These are phyloP conservation scores for Ormyrus thymus DNA, from an alignment of 2,888 invertebrate genomes.

Conservation along the genomic window DNA sequence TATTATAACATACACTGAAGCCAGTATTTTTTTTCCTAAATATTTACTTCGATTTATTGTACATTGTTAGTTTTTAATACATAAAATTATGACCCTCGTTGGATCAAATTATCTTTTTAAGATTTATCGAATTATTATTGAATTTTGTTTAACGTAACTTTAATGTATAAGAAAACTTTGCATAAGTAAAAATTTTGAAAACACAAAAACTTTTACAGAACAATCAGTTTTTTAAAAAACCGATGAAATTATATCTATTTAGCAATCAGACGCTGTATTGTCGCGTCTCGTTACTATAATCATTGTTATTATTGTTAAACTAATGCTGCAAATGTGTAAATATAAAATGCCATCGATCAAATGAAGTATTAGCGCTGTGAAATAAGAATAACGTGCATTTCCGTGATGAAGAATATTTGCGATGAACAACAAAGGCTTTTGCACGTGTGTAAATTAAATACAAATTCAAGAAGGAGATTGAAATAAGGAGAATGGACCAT, in stretches of 20 bases:
- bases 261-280: background rate
- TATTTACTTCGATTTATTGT: no score
- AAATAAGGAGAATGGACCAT: conserved; percentile 11
- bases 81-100: no score
- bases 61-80: no score
- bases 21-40: no score
- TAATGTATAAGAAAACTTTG: background rate
- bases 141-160: conserved; percentile 1
- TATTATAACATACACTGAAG: no score
- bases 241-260: background rate
- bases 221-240: background rate
- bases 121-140: background rate
- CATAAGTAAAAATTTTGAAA: conserved; percentile 1
- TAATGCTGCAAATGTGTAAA: conserved; percentile 31
- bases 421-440: background rate
- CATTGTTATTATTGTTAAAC: conserved; percentile 9
- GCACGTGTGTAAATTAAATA: conserved; percentile 19
- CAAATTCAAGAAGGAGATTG: background rate
- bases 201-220: conserved; percentile 27
- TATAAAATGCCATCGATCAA: conserved; percentile 14
- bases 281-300: conserved; percentile 7
- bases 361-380: conserved; percentile 9
- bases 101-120: no score
- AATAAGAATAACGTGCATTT: conserved; percentile 17
- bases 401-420: conserved; percentile 3